Evolutionary conservation across 2,888 invertebrate genomes (phyloP), one percentile per base, ranked within the genome.

Genomic region (Itoplectis maculator): DNA sequence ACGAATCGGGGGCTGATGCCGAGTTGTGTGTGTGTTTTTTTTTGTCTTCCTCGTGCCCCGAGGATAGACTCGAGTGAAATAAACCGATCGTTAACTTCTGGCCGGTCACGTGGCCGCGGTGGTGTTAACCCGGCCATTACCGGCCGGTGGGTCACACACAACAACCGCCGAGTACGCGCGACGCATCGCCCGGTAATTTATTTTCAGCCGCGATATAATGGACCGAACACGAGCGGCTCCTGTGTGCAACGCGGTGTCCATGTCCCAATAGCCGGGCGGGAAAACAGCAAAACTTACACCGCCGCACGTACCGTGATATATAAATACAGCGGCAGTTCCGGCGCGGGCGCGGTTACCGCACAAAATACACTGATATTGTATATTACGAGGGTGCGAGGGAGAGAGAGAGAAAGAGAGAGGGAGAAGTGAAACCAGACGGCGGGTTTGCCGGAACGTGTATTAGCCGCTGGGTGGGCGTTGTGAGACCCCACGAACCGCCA

Each of bases 11-110:
- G 49, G 54, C n/a, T 51, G 35, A 42, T 47, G 20, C 54, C 18
- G 42, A 63, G 54, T 75, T 66, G n/a, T n/a, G n/a, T n/a, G n/a
- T n/a, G n/a, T 29, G 56, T 47, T 49, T 45, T 51, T 68, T 54
- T 20, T n/a, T 54, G 35, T n/a, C 45, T 63, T 15, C 18, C 45
- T 45, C 37, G 18, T 51, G 13, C 51, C 40, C 20, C 18, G 35
- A 29, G 35, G 54, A 74, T 65, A 75, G 75, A 74, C 20, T 70
- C 76, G 65, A 78, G 84, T 85, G 85, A 78, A 83, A 81, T 83
- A 84, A 88, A 88, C 87, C 87, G 86, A 88, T 91, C 87, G 86
- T 91, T 91, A 91, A 89, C 88, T 91, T 87, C 85, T 86, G 86
- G 79, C 79, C 66, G 89, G 89, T 88, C 90, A 89, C 91, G 91